Conservation (phyloP, 2,888 invertebrate species). For the Drosophila kuntzei region DNA sequence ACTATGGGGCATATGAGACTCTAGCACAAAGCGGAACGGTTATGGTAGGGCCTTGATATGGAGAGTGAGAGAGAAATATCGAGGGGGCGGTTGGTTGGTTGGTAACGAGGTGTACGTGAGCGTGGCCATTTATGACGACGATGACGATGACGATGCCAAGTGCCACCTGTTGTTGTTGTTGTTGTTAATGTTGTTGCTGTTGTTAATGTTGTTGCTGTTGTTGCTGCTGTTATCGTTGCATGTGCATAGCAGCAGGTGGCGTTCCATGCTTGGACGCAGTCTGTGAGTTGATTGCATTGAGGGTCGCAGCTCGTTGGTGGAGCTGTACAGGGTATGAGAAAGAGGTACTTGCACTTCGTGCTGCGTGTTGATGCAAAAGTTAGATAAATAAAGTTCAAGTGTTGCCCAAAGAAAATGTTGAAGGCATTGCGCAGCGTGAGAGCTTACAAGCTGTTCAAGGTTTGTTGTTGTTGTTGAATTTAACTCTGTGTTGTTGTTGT, state of each 20-base stretch:
- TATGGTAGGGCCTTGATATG: not conserved
- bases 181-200: constrained; percentile 19
- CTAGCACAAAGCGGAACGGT: constrained; percentile 10
- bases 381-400: constrained; percentile 79
- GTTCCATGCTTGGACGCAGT: constrained; percentile 54
- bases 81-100: constrained; percentile 1
- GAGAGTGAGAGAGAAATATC: not conserved
- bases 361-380: constrained; percentile 79
- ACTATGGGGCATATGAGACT: constrained; percentile 67
- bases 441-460: constrained; percentile 32
- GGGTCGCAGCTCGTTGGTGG: constrained; percentile 16
- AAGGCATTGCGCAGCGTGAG: constrained; percentile 60
- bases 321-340: not conserved
- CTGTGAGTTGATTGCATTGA: constrained; percentile 62
- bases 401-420: constrained; percentile 47
- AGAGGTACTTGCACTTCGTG: constrained; percentile 30
- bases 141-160: constrained; percentile 46
- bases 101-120: constrained; percentile 74
- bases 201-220: constrained; percentile 13
- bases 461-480: constrained; percentile 8
- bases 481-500: not conserved
- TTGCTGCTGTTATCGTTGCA: constrained; percentile 36
- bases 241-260: constrained; percentile 66
- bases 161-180: constrained; percentile 66
- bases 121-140: constrained; percentile 63